Conservation (phyloP, 2,888 invertebrate genomes). For the Adelognathus sp. region DNA sequence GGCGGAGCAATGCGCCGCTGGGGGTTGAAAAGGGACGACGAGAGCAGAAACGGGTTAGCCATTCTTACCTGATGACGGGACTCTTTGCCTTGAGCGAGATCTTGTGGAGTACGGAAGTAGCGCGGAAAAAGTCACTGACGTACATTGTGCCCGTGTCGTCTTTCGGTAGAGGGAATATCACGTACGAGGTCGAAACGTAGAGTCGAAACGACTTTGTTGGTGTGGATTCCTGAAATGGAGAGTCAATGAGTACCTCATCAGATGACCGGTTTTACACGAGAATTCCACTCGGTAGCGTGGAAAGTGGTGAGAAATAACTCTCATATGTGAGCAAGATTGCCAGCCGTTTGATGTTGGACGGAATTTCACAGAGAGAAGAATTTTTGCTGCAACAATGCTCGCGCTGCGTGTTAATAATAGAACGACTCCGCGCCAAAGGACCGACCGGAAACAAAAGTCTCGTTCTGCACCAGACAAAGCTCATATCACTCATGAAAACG, state of each 20-base stretch:
- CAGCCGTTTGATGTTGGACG: neutral
- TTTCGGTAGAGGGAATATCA: neutral
- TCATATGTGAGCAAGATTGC: neutral
- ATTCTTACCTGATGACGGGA: neutral
- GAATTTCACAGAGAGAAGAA: neutral
- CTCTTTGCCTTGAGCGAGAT: neutral
- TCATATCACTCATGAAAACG: neutral
- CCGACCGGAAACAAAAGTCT: neutral
- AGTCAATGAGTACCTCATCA: conserved; percentile 7
- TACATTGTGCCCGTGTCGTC: neutral
- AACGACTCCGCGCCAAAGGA: neutral
- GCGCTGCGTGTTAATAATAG: neutral
- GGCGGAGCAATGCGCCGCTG: neutral
- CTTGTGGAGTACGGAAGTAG: neutral
- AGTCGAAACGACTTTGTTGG: neutral
- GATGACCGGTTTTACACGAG: neutral
- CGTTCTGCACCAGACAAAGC: neutral
- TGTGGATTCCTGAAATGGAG: neutral
- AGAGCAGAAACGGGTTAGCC: neutral
- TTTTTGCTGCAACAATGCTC: neutral
- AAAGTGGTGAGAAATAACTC: conserved; percentile 4
- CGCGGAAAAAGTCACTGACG: neutral
- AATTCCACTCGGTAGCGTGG: conserved; percentile 14
- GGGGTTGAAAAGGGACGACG: neutral
- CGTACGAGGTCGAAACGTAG: neutral